Base-by-base conservation (phyloP, 1,140 invertebrate species). In the Drosophila auraria region DNA sequence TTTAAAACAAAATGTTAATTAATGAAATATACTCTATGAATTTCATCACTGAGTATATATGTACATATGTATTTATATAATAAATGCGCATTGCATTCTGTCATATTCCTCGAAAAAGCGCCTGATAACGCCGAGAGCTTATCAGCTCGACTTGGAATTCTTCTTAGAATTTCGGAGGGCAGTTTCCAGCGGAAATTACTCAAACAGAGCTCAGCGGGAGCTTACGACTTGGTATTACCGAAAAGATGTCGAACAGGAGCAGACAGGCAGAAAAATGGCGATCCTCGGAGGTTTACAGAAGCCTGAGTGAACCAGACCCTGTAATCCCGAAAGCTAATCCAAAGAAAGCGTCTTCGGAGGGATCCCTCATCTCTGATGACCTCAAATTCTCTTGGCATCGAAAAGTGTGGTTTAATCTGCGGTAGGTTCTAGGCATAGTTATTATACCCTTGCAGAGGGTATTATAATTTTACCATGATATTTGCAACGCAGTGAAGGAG, bases 211-310 rank as follows among this genome's bases (percentile, higher is more conserved):
- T 72, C 25, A 6, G 7, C 7, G 3, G 7, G 14, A 50, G 36
- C 54, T 72, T n/a, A 3, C 14, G 36, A 40, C 11, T 36, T 36
- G 3, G 11, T 38, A 73, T 53, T 73, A 59, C 5, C 27, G 5
- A 14, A 36, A 25, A 20, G n/a, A 73, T 73, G 70, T 27, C 45
- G 17, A 6, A 8, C 14, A 59, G 27, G 23, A 50, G 12, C 45
- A 71, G 51, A 50, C 23, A n/a, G 2, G 6, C 25, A 12, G 45
- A n/a, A 0, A 71, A 40, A 12, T 30, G 5, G 11, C 68, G 70
- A 5, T 73, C 70, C 2, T 3, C 45, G 47, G 70, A 73, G 36
- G 70, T 73, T 23, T 73, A 73, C 14, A 36, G 38, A 23, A 60
- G 4, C 27, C 27, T 73, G 25, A 60, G 36, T 15, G 68, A 72